Evolutionary conservation across 92 coral and sea anemone species (phyloP), one percentile per base, ranked within the genome.

Genomic region (Zoanthus gigantus): DNA sequence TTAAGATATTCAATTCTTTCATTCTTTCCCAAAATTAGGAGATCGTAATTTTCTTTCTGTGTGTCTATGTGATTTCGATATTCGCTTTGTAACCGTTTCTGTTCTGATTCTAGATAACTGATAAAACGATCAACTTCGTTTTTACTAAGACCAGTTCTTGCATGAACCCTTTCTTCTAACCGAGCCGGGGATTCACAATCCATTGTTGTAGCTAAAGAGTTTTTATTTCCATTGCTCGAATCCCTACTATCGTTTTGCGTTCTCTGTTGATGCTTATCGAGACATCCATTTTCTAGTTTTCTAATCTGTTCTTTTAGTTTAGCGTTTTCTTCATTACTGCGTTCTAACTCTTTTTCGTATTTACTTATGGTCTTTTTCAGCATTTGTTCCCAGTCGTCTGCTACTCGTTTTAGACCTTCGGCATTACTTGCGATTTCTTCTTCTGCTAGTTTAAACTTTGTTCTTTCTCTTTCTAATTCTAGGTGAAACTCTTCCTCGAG

Each of bases 341-440:
- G 76, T 77, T 89, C 90, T 23, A 92, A 71, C 10, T 92, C 92
- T 58, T 85, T 93, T 54, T 94, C 97, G 60, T 94, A 90, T 48
- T 89, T 89, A 23, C 74, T 60, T 37, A 92, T 78, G 15, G 95
- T 83, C 53, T 88, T 92, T 83, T 87, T 82, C 8, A 94, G 82
- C 91, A 92, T 88, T 74, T 86, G 82, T 46, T 92, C 95, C 97
- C 97, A 92, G 48, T 94, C 92, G 13, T 90, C 95, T 57, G 95
- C 84, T 1, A 94, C 87, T 48, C 87, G 87, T 63, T 85, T 78
- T 15, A 92, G 92, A 18, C 90, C 88, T 34, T 84, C 90, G 6
- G 91, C 83, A 42, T 90, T 92, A 56, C 81, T 81, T 75, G 86
- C 77, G 32, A 88, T 84, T 84, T 90, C 93, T 2, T 88, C 91